These are phyloP conservation scores for Dysmachus trigonus DNA, from an alignment of 2,888 invertebrate genomes.

Conservation along the genomic window DNA sequence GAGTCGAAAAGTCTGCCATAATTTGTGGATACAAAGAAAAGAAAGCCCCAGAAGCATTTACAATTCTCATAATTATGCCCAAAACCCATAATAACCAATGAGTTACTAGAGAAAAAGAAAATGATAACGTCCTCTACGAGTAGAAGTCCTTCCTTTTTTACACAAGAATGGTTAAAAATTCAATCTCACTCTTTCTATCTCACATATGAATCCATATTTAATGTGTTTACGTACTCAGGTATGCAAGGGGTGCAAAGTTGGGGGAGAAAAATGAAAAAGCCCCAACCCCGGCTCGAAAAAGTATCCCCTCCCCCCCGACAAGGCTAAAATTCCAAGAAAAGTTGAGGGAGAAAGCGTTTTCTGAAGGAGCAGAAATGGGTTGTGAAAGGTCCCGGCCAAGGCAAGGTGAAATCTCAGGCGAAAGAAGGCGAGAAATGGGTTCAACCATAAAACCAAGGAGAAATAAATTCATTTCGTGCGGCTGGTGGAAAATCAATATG, in stretches of 20 bases:
- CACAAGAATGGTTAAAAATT: neutral
- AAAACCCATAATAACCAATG: neutral
- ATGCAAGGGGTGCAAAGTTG: neutral
- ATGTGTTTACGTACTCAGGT: slow-evolving; percentile 23
- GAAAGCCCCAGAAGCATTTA: neutral
- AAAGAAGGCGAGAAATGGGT: slow-evolving; percentile 35
- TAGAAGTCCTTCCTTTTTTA: neutral
- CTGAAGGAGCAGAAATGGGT: neutral
- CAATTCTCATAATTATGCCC: neutral
- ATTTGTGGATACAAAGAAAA: neutral
- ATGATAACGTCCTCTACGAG: neutral
- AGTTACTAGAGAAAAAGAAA: neutral
- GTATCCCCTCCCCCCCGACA: neutral
- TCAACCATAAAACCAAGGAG: slow-evolving; percentile 33
- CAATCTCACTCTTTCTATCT: slow-evolving; percentile 6
- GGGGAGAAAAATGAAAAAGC: neutral
- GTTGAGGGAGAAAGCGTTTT: slow-evolving; percentile 17
- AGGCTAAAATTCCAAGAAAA: neutral
- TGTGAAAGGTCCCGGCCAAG: slow-evolving; percentile 30
- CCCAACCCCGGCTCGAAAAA: neutral
- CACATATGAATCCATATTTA: slow-evolving; percentile 22
- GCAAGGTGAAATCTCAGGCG: slow-evolving; percentile 27
- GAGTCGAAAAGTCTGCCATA: neutral
- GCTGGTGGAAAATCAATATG: slow-evolving; percentile 17
- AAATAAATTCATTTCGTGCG: slow-evolving; percentile 17